Evolutionary conservation across 2,113 vertebrate species (phyloP), one percentile per base, ranked within the genome.

Genomic region (Anser brachyrhynchus): DNA sequence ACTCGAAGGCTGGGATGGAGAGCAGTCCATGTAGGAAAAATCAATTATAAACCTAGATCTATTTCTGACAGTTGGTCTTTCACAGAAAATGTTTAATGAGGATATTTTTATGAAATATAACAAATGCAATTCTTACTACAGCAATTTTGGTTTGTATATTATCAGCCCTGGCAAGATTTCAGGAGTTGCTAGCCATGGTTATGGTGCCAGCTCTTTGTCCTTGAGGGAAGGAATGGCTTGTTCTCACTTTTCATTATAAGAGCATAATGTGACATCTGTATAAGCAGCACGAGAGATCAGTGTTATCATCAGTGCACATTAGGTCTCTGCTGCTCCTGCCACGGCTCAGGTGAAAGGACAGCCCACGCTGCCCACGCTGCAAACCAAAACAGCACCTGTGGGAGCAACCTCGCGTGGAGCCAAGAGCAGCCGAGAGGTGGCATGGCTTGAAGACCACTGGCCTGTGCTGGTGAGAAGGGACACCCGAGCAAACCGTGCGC

Each of bases 61-160:
- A 67, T 59, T 92, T 93, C 85, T 93, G 89, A 90, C 74, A 85
- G 90, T 55, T 73, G 64, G 31, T 93, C 87, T 92, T 94, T 94
- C 55, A 86, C 49, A 79, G 51, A 89, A 95, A 92, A 93, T 28
- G 43, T 71, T 93, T 89, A 94, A 94, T 74, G 83, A 83, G 70
- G 71, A 14, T 19, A 84, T 92, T 92, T 93, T 89, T 11, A 84
- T 44, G 74, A 93, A 96, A 94, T 93, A 59, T 61, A 96, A 86
- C 54, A 82, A 85, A 94, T 7, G 13, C 77, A 61, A 74, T 83
- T 91, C 75, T 92, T 89, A 85, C 71, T 79, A 82, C 25, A 64
- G 66, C 25, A 13, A 93, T 92, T 83, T 84, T 92, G 23, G 37
- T 66, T 88, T 89, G 49, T 55, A 26, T 55, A 88, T 74, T 84